Evolutionary conservation across 2,888 invertebrate species (phyloP).

Genomic region (Seira ritae): DNA sequence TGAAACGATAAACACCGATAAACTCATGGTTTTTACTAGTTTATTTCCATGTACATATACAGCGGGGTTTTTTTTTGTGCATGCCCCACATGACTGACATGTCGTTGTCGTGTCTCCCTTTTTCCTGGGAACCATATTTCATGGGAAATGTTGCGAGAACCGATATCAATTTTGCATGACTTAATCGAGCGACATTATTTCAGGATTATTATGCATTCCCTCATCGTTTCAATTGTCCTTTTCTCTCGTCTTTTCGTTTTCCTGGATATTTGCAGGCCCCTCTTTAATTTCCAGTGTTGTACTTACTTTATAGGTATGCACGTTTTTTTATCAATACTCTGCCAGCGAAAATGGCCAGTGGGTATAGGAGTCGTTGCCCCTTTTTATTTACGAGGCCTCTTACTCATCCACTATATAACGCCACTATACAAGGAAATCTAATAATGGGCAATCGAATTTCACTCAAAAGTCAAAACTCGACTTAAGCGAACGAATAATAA

Average conservation of each 20-base stretch:
- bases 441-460: not conserved
- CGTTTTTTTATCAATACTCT: not conserved
- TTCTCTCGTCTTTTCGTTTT: not conserved
- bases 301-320: not conserved
- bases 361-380: not conserved
- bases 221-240: not conserved
- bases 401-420: not conserved
- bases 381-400: not conserved
- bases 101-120: conserved; percentile 42
- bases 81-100: conserved; percentile 31
- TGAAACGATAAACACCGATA: conserved; percentile 27
- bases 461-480: not conserved
- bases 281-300: not conserved
- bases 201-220: conserved; percentile 8
- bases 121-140: conserved; percentile 19
- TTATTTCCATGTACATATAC: not conserved
- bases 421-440: not conserved
- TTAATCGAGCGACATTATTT: conserved; percentile 47
- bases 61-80: not conserved
- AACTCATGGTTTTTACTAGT: not conserved
- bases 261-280: not conserved
- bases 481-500: not conserved
- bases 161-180: conserved; percentile 64
- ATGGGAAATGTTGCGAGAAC: conserved; percentile 46
- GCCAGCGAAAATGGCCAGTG: too few relatives aligned